Percentiles rank a stretch among this genome's conserved stretches.
phyloP scores from a whole-genome alignment of 2,113 vertebrate species.

The Bostrychus sinensis region DNA sequence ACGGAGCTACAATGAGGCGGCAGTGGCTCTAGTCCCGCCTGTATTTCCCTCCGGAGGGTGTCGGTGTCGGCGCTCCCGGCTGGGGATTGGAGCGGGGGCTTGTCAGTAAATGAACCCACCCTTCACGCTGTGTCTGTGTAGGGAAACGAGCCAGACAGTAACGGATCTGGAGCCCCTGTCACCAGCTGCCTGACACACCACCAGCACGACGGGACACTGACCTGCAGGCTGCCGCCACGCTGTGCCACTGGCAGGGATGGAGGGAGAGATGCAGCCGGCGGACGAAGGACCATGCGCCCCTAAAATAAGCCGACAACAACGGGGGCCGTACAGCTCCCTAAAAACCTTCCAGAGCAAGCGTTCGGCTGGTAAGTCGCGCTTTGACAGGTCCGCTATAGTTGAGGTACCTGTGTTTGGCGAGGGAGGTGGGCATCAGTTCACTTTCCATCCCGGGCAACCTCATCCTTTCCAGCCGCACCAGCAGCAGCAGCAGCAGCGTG shows the following conservation, averaged over 20 bases:
- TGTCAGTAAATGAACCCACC: slow-evolving; percentile 85
- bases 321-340: slow-evolving; percentile 87
- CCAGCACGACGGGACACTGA: slow-evolving; percentile 59
- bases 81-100: slow-evolving; percentile 89
- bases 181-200: slow-evolving; percentile 63
- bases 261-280: slow-evolving; percentile 87
- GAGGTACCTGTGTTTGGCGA: slow-evolving; percentile 86
- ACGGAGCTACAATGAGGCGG: slow-evolving; percentile 56
- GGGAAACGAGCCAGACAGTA: slow-evolving; percentile 72
- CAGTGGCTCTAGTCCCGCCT: slow-evolving; percentile 68
- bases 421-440: slow-evolving; percentile 74
- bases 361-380: slow-evolving; percentile 83
- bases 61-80: slow-evolving; percentile 57
- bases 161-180: slow-evolving; percentile 59
- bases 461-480: slow-evolving; percentile 75
- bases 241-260: slow-evolving; percentile 78
- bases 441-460: slow-evolving; percentile 68
- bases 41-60: slow-evolving; percentile 66
- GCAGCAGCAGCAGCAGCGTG: slow-evolving; percentile 63
- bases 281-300: slow-evolving; percentile 88
- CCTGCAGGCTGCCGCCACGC: slow-evolving; percentile 46
- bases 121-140: slow-evolving; percentile 63
- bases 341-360: slow-evolving; percentile 88
- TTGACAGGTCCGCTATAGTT: slow-evolving; percentile 89
- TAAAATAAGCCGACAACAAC: slow-evolving; percentile 89